Evolutionary conservation across 2,888 invertebrate genomes (phyloP), one percentile per base, ranked within the genome.

Genomic region (Polymixis flavicincta): DNA sequence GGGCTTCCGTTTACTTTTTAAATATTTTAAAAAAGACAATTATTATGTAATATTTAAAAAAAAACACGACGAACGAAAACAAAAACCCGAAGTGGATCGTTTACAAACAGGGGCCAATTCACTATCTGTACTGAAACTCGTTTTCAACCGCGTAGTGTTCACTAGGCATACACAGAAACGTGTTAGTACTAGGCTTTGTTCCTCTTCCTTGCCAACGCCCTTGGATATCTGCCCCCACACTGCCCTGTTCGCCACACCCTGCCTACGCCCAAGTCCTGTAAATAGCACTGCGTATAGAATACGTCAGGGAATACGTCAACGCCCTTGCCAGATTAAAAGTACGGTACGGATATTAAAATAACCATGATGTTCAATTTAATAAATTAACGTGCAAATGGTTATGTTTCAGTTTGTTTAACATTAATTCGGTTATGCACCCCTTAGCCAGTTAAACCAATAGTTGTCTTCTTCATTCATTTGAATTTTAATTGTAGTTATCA

Each of bases 251-350:
- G 64, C 76, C 67, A 73, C 80, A 80, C 82, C 84, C 80, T 73
- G 70, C 80, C 76, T 76, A 80, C 84, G 82, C 84, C 80, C 80
- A 72, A 75, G 63, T 70, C 72, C 61, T 14, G 73, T 67, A 82
- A 78, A 83, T 79, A 79, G 67, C 67, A 72, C 75, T 85, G 69
- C 78, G 68, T 81, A 84, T 71, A 84, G 59, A 75, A 77, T 64
- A 78, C 70, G 75, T 72, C 72, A 76, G 76, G 71, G 61, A 78
- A 75, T 67, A 74, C 64, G 85, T 84, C 86, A 85, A 85, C 84
- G 84, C 82, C 84, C 85, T 84, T 78, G 85, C 75, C 86, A 85
- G 79, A 69, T 63, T 71, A 57, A 67, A 74, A 75, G 72, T 60
- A 22, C 50, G 37, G 22, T n/a, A 22, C 9, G n/a, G 22, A 25